A percentile compares a stretch with the other conserved stretches of the same genome.
These are phyloP conservation scores for Leucoraja erinaceus DNA, from an alignment of 2,113 vertebrate genomes.

Conservation along the genomic window DNA sequence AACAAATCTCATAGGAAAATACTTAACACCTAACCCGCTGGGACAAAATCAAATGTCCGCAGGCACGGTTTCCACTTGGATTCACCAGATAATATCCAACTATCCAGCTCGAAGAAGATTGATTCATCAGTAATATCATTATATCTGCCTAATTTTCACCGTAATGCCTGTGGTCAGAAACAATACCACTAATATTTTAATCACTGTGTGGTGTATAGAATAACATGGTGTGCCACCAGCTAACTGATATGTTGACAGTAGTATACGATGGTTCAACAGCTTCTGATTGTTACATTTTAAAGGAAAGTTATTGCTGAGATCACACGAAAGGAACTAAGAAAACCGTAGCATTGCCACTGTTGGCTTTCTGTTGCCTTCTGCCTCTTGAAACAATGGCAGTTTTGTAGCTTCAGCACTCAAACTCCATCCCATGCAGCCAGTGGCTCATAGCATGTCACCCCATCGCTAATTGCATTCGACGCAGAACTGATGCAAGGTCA, in stretches of 20 bases:
- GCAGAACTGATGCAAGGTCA: not conserved
- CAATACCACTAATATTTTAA: not conserved
- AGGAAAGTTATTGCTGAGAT: not conserved
- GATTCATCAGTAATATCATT: not conserved
- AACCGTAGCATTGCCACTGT: not conserved
- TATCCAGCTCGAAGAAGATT: not conserved
- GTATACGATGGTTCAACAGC: not conserved
- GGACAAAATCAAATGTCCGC: not conserved
- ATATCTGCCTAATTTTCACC: not conserved
- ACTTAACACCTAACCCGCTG: too few relatives aligned
- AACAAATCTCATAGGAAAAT: not conserved
- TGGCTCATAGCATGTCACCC: not conserved
- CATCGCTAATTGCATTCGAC: not conserved
- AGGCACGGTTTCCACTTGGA: not conserved
- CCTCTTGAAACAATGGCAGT: not conserved
- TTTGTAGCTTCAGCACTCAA: not conserved
- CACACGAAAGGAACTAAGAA: not conserved
- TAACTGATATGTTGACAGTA: not conserved
- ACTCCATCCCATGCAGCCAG: not conserved
- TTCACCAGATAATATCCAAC: not conserved
- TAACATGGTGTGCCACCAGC: not conserved
- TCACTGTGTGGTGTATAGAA: not conserved
- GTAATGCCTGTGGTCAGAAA: not conserved
- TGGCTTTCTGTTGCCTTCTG: not conserved
- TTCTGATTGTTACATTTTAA: not conserved